Percentiles rank a stretch among this genome's conserved stretches.
Evolutionary conservation across 2,888 invertebrate genomes (phyloP).

Genomic region (Agrochola circellaris): DNA sequence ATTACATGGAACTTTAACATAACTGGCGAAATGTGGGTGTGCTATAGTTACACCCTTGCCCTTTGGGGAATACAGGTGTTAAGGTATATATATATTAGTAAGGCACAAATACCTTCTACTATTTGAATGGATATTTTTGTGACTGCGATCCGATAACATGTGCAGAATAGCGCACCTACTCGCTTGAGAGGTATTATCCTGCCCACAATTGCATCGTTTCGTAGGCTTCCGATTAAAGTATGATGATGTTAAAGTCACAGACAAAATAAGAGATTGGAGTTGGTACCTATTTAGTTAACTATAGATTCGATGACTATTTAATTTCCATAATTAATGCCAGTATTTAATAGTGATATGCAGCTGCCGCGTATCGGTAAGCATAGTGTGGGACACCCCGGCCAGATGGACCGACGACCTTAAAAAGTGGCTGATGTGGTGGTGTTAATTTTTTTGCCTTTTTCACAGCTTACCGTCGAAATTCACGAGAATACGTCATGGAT

Average conservation of each 20-base stretch:
- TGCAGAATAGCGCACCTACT: slow-evolving; percentile 6
- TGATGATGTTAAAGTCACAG: background rate
- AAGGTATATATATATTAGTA: no score
- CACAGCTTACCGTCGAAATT: no score
- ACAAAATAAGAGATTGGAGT: background rate
- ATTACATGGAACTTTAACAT: background rate
- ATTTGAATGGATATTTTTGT: background rate
- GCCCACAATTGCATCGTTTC: background rate
- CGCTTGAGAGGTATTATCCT: background rate
- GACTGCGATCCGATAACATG: background rate
- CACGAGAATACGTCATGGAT: no score
- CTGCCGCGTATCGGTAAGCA: background rate
- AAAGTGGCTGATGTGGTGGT: no score
- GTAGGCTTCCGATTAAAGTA: slow-evolving; percentile 13
- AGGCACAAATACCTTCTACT: background rate
- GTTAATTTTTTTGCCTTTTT: no score
- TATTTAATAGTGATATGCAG: background rate
- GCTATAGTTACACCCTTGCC: background rate
- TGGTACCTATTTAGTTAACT: background rate
- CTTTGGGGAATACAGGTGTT: background rate
- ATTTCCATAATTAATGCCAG: background rate
- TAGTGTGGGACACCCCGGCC: no score
- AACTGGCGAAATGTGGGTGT: background rate
- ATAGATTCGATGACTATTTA: background rate
- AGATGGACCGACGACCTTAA: no score